Evolutionary conservation across 2,113 vertebrate species (phyloP), one percentile per base, ranked within the genome.

Genomic region (Bothrops jararaca): DNA sequence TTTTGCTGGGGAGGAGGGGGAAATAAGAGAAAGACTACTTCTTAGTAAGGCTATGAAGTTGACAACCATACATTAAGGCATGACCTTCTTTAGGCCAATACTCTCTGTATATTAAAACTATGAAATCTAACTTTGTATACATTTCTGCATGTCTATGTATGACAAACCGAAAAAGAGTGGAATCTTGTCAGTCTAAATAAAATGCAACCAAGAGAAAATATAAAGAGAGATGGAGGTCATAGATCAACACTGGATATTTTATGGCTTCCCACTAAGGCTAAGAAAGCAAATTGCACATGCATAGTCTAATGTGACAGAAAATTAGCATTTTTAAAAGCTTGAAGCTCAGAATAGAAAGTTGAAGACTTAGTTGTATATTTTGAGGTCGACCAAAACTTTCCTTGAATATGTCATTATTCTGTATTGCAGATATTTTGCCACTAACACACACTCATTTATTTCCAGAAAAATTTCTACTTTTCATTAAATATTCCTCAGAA

Each of bases 221-320:
- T 0, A 90, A 45, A 24, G n/a, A 91, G 53, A 92, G 2, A 0
- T 86, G 92, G 88, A 23, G 94, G 86, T 93, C 80, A 1, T 2
- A 2, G 13, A 93, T 23, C 92, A 80, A 95, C 89, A 85, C 89
- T 96, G 85, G 90, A 92, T 24, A 5, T 92, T 60, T 90, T 87
- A 80, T 48, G 89, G 50, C 64, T 45, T 92, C 91, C 92, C 9
- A 39, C 26, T 45, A 90, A 29, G 12, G 45, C 23, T 56, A 92
- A 53, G 39, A 86, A 90, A 39, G 9, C 24, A 90, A 85, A 92
- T 57, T 60, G 60, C 1, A 22, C 57, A 69, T 0, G 64, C 24
- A 89, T 91, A 20, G n/a, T 39, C n/a, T 58, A 74, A 74, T 39
- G 15, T 74, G 69, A 74, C 69, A 39, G 18, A 39, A 34, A 74